phyloP scores from a whole-genome alignment of 2,797 vertebrate genomes.

The Meriones psammophilus region DNA sequence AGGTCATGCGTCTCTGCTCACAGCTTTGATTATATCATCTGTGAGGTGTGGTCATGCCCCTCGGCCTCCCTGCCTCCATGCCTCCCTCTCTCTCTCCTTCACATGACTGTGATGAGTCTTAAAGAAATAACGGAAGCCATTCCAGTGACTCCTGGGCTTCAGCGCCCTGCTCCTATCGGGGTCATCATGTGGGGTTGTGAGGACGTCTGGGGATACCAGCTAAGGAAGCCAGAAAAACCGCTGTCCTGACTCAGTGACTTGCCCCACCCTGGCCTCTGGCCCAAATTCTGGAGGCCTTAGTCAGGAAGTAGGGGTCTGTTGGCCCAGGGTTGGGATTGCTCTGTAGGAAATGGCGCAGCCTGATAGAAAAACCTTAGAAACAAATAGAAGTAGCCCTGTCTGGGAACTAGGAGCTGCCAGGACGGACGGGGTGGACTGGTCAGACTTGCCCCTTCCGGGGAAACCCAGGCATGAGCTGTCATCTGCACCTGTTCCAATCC shows the following conservation, averaged over 20 bases:
- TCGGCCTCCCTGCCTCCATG: not conserved
- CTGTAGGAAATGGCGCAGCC: slow-evolving; percentile 44
- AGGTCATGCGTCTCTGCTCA: not conserved
- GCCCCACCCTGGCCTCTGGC: slow-evolving; percentile 72
- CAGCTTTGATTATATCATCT: slow-evolving; percentile 10
- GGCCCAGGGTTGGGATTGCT: slow-evolving; percentile 75
- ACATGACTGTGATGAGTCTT: slow-evolving; percentile 10
- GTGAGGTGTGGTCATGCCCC: not conserved
- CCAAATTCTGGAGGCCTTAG: slow-evolving; percentile 80
- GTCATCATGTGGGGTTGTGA: not conserved
- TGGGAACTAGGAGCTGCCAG: slow-evolving; percentile 49
- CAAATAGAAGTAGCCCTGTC: slow-evolving; percentile 7
- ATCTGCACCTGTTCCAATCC: slow-evolving; percentile 59
- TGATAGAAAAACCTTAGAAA: slow-evolving; percentile 56
- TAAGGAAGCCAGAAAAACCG: slow-evolving; percentile 71
- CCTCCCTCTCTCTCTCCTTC: slow-evolving; percentile 21
- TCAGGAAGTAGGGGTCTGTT: slow-evolving; percentile 75
- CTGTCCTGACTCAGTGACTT: slow-evolving; percentile 73
- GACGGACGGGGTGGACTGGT: slow-evolving; percentile 30
- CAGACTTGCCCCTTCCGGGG: slow-evolving; percentile 16
- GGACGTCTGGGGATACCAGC: slow-evolving; percentile 22
- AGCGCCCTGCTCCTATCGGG: not conserved
- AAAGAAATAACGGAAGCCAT: slow-evolving; percentile 49
- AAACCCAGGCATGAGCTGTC: slow-evolving; percentile 78
- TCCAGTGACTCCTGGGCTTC: not conserved